Conservation (phyloP, 1,140 invertebrate genomes). For the Monomorium pharaonis region DNA sequence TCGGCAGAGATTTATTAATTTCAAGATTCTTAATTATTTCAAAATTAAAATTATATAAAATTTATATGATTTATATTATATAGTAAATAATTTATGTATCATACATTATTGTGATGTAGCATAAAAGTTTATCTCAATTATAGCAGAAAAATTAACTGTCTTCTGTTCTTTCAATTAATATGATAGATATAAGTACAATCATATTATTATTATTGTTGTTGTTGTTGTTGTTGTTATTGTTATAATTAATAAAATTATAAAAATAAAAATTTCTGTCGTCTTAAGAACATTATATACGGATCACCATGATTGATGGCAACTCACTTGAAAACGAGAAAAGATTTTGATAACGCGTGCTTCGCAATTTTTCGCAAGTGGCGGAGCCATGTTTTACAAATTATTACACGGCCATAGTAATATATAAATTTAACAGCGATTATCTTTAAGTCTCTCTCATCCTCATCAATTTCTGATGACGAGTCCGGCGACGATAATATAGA, state of each 20-base stretch:
- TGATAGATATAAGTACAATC: background rate
- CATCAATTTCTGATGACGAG: slow-evolving; percentile 52
- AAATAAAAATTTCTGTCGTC: background rate
- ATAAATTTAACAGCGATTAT: slow-evolving; percentile 28
- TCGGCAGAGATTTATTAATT: background rate
- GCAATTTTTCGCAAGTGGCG: slow-evolving; percentile 11
- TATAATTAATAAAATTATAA: background rate
- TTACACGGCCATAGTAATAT: slow-evolving; percentile 29
- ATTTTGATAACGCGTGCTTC: slow-evolving; percentile 33
- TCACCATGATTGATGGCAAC: slow-evolving; percentile 3
- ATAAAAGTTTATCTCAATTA: background rate
- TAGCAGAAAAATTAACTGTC: background rate
- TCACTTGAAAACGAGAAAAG: background rate
- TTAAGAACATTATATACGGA: background rate
- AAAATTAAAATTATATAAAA: background rate
- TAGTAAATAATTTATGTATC: background rate
- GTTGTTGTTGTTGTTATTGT: background rate
- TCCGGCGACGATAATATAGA: slow-evolving; percentile 44
- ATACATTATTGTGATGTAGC: background rate
- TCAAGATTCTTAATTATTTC: no score
- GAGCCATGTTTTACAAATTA: slow-evolving; percentile 3
- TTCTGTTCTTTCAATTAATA: background rate
- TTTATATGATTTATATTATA: background rate
- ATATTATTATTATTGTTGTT: background rate
- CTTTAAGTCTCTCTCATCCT: slow-evolving; percentile 18